A percentile compares a stretch with the other conserved stretches of the same genome.
These are phyloP conservation scores for Sebastes goodei DNA, from an alignment of 2,797 vertebrate species.

Conservation along the genomic window DNA sequence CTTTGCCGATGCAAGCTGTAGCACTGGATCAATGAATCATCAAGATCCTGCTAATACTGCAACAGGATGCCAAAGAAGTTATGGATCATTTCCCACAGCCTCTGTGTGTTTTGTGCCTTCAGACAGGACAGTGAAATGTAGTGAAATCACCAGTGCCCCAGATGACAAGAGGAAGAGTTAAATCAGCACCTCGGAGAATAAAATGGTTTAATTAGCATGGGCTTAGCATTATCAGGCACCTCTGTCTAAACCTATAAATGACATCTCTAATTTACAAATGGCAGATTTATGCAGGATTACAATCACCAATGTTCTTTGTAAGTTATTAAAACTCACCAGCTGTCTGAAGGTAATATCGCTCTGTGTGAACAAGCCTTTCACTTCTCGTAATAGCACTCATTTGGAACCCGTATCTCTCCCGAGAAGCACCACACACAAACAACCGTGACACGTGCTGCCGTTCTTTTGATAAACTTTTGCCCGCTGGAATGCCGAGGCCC, in stretches of 20 bases:
- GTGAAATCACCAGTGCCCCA: background rate
- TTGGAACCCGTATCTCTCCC: background rate
- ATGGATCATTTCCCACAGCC: background rate
- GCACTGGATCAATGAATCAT: background rate
- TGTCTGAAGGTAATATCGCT: background rate
- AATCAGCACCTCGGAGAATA: background rate
- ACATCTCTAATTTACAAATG: background rate
- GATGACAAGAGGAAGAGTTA: background rate
- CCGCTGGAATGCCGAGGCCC: constrained; percentile 2
- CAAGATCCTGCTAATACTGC: background rate
- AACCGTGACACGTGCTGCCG: constrained; percentile 5
- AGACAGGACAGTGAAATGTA: background rate
- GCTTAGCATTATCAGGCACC: background rate
- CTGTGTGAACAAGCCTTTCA: background rate
- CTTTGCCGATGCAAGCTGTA: background rate
- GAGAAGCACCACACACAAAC: background rate
- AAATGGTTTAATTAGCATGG: background rate
- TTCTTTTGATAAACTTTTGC: constrained; percentile 29
- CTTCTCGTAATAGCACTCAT: background rate
- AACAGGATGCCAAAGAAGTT: background rate
- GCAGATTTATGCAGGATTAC: constrained; percentile 6
- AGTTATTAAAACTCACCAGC: background rate
- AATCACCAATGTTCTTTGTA: background rate
- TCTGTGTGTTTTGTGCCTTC: background rate
- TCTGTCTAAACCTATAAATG: background rate